phyloP scores from a whole-genome alignment of 1,140 invertebrate species.

The Zaprionus taronus region DNA sequence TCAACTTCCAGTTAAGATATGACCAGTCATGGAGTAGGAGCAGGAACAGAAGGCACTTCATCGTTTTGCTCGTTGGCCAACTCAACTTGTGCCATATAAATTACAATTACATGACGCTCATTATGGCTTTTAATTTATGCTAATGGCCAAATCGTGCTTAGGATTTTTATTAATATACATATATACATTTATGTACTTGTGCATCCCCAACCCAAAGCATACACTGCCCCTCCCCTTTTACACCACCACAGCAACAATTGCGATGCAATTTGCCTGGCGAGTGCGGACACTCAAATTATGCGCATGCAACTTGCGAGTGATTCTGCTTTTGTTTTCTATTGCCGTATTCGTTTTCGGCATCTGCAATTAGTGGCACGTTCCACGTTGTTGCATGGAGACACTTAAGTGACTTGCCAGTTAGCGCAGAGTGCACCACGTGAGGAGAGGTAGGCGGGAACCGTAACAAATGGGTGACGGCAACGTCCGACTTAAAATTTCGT shows the following conservation, averaged over 20 bases:
- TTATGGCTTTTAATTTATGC: conserved; percentile 81
- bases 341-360: background rate
- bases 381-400: conserved; percentile 49
- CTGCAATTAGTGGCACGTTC: conserved; percentile 73
- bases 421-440: conserved; percentile 17
- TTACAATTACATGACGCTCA: conserved; percentile 78
- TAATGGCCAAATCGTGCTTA: conserved; percentile 75
- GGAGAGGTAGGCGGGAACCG: conserved; percentile 49
- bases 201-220: background rate
- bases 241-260: conserved; percentile 1
- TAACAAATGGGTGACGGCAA: conserved; percentile 55
- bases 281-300: conserved; percentile 35
- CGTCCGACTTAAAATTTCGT: conserved; percentile 48
- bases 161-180: conserved; percentile 44
- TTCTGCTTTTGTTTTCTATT: conserved; percentile 47
- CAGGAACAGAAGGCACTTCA: conserved; percentile 11
- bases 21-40: background rate
- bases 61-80: conserved; percentile 5
- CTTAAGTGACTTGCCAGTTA: conserved; percentile 28
- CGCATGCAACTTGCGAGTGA: conserved; percentile 51
- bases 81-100: conserved; percentile 62
- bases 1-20: conserved; percentile 8
- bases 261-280: conserved; percentile 52
- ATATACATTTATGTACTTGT: conserved; percentile 11
- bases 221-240: background rate